Evolutionary conservation across 2,888 invertebrate species (phyloP), one percentile per base, ranked within the genome.

Genomic region (Torymus tubicola): DNA sequence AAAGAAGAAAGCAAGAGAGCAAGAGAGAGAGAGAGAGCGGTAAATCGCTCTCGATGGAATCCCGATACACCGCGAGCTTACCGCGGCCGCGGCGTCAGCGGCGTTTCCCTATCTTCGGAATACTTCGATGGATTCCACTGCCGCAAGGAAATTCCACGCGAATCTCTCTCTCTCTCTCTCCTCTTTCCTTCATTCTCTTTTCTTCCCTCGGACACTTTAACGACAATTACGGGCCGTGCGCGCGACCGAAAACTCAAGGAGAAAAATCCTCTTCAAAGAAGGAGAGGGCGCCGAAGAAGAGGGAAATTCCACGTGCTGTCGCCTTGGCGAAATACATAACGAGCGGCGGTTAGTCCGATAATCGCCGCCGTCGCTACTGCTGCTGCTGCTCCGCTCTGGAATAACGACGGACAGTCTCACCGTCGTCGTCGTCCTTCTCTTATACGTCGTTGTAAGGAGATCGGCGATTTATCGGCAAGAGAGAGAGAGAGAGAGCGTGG

Each of bases 371-470:
- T 53, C 52, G 60, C 16, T 53, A 55, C 70, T 78, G 42, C 31
- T 31, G 31, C 31, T 31, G 31, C 64, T 64, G n/a, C n/a, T 71
- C 71, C 53, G 65, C 79, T 79, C 73, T 21, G 79, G 64, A 79
- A 79, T 79, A 79, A 79, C 79, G 74, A 79, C 73, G 74, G 68
- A 79, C 73, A 74, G 79, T 73, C 79, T 72, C 67, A 67, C 60
- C 65, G 60, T 53, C 65, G 57, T 69, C 64, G 21, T 72, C 55
- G 50, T 58, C 42, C 14, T 42, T 24, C 18, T 71, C 67, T 42
- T 72, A 58, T 24, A 61, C 65, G 71, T 68, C 61, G 61, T 65
- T 31, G 60, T n/a, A 52, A 24, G 4, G 52, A 69, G 78, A 78
- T 78, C 52, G 57, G 50, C 69, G 79, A 74, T 74, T 79, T 79